These are phyloP conservation scores for Trinectes maculatus DNA, from an alignment of 2,113 vertebrate genomes.

Conservation along the genomic window DNA sequence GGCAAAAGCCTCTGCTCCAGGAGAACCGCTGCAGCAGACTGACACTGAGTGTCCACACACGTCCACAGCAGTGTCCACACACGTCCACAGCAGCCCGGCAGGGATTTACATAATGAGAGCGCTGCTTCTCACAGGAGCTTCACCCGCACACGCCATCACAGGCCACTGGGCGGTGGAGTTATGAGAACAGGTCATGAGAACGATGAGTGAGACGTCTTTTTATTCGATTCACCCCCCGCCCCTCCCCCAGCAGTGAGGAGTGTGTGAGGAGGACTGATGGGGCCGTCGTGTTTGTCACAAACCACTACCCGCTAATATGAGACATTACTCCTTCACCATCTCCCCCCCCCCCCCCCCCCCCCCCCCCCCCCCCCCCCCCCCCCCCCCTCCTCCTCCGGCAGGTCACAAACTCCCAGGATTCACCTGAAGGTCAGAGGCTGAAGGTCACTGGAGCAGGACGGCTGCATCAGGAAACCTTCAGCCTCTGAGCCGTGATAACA, in stretches of 20 bases:
- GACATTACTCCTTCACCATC: constrained; percentile 53
- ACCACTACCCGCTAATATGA: constrained; percentile 54
- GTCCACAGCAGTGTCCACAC: not conserved
- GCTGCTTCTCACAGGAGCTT: not conserved
- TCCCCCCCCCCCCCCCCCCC: too few relatives aligned
- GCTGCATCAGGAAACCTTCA: not conserved
- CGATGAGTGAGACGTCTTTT: too few relatives aligned
- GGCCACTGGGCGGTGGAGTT: too few relatives aligned
- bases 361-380: too few relatives aligned
- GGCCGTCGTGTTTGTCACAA: constrained; percentile 53
- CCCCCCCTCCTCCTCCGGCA: constrained; percentile 13
- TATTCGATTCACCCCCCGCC: too few relatives aligned
- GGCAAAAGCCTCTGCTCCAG: not conserved
- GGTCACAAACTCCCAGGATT: constrained; percentile 19
- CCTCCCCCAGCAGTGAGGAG: not conserved
- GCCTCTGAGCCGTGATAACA: not conserved
- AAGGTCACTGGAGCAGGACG: not conserved
- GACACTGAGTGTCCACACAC: not conserved
- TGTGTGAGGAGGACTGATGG: constrained; percentile 55
- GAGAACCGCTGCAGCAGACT: constrained; percentile 4
- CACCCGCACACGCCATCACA: too few relatives aligned
- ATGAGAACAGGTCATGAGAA: too few relatives aligned
- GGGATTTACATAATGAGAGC: constrained; percentile 37
- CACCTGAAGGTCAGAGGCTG: constrained; percentile 34
- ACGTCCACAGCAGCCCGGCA: not conserved